These are phyloP conservation scores for Polylopha cassiicola DNA, from an alignment of 2,888 invertebrate genomes.

Conservation along the genomic window DNA sequence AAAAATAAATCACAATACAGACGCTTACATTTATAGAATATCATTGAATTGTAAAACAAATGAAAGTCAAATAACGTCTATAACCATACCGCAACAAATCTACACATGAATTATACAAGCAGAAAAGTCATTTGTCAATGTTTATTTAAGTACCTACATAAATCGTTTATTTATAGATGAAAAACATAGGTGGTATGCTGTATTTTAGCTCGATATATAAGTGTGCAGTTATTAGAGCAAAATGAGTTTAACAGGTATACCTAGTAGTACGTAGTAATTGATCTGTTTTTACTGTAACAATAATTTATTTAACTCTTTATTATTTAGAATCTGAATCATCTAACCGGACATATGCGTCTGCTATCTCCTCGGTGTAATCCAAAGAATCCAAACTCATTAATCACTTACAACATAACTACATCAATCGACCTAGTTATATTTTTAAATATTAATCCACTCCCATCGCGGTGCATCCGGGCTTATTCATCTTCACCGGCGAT, in stretches of 20 bases:
- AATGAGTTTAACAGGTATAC: too few relatives aligned
- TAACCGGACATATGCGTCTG: conserved; percentile 22
- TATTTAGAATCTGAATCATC: conserved; percentile 4
- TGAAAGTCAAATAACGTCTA: conserved; percentile 2
- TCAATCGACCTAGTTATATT: conserved; percentile 46
- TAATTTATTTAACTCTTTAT: too few relatives aligned
- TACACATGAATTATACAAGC: conserved; percentile 7
- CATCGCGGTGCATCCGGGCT: conserved; percentile 32
- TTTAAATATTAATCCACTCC: conserved; percentile 38
- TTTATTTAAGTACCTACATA: too few relatives aligned
- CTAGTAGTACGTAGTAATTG: too few relatives aligned
- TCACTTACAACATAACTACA: conserved; percentile 17
- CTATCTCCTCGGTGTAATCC: conserved; percentile 17
- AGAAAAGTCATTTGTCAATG: too few relatives aligned
- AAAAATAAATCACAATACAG: conserved; percentile 6
- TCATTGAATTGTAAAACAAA: conserved; percentile 9
- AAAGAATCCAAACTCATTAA: conserved; percentile 7
- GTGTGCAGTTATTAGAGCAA: too few relatives aligned
- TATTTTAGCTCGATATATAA: too few relatives aligned
- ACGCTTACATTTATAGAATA: conserved; percentile 1
- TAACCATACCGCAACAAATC: too few relatives aligned
- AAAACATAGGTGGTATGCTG: too few relatives aligned
- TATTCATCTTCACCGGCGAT: conserved; percentile 22
- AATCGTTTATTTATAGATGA: too few relatives aligned
- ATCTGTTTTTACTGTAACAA: too few relatives aligned